Base-by-base conservation (phyloP, 2,113 vertebrate species). In the Pholis gunnellus region DNA sequence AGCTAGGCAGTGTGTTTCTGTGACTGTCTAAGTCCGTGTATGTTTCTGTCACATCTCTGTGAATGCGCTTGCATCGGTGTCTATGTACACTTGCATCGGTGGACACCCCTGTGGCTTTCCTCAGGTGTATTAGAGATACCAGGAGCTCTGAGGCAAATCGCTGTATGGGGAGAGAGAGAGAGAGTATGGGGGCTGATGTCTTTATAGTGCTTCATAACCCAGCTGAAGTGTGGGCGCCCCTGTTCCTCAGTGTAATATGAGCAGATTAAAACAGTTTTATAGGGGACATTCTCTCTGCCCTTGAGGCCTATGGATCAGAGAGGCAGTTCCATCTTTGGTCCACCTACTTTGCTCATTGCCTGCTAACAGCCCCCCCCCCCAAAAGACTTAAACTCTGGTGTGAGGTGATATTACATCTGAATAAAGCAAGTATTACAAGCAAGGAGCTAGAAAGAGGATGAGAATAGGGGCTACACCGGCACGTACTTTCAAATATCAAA, bases 261-360 rank as follows among this genome's bases (percentile, higher is more conserved):
- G 79, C 72, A 91, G 86, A 92, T 94, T 93, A 91, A 92, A 94
- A 66, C 48, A 34, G 72, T 86, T 94, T 94, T 90, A 95, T 89
- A 65, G 88, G 75, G 87, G 89, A 84, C 88, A 84, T 65, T 76
- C 44, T 44, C 52, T 77, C 89, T 83, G 85, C 81, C 93, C 91
- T 94, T 90, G 89, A 88, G 44, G 84, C 60, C 76, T 44, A 15
- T 79, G 18, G 52, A 76, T 52, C 70, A 68, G 78, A 77, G 77
- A 66, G 52, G 72, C 36, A 74, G 65, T 80, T 76, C 54, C 66
- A 70, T 83, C 86, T 88, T 81, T 78, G 64, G 34, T 87, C 83
- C 65, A 89, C 75, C 82, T 82, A 69, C 75, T 90, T 81, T 10
- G 31, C 82, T 75, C 75, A 78, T 87, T 72, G 75, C 59, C n/a